phyloP scores from a whole-genome alignment of 2,888 invertebrate genomes.

The Tenthredo scrophulariae region DNA sequence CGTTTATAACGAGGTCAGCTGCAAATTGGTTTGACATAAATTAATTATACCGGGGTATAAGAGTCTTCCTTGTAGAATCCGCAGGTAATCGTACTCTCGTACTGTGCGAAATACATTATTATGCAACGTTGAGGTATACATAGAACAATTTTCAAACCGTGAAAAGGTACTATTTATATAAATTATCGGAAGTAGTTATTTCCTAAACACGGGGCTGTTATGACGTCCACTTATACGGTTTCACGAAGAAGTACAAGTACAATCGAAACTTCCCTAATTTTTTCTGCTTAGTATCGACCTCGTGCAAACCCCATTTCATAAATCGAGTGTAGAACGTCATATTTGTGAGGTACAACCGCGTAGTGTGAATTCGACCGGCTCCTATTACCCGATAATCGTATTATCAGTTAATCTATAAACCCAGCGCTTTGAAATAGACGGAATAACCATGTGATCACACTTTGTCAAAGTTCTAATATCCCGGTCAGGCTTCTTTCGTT shows the following conservation, averaged over 20 bases:
- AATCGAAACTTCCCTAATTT: constrained; percentile 8
- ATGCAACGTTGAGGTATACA: not conserved
- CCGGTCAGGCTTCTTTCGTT: not conserved
- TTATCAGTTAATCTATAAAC: not conserved
- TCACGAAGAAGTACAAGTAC: constrained; percentile 21
- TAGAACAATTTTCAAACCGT: not conserved
- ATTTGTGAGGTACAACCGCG: not conserved
- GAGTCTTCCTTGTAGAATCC: constrained; percentile 6
- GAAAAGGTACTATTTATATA: not conserved
- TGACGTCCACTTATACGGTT: not conserved
- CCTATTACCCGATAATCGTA: constrained; percentile 9
- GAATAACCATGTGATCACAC: not conserved
- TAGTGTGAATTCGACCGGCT: not conserved
- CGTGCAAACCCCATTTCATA: constrained; percentile 6
- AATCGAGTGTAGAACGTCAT: constrained; percentile 19
- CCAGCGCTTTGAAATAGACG: not conserved
- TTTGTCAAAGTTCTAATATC: not conserved
- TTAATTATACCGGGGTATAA: constrained; percentile 30
- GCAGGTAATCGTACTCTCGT: too few relatives aligned
- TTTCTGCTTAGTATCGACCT: not conserved
- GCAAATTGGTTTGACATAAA: constrained; percentile 44
- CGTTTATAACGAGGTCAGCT: constrained; percentile 32
- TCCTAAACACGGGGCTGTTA: not conserved
- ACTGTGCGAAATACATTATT: not conserved
- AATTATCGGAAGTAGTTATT: not conserved